These are phyloP conservation scores for Drosophila subsilvestris DNA, from an alignment of 2,888 invertebrate genomes.

Conservation along the genomic window DNA sequence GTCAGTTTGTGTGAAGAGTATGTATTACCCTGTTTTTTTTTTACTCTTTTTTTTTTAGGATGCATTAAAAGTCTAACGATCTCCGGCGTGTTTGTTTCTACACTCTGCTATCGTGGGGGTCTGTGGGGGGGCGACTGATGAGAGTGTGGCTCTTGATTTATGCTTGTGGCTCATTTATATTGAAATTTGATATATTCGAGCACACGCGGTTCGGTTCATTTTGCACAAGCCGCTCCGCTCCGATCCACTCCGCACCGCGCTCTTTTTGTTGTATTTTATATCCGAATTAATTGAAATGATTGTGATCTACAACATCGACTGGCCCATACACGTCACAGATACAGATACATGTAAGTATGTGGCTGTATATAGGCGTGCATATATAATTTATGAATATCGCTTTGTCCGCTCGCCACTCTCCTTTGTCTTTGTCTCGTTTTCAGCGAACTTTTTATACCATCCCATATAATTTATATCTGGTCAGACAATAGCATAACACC, in stretches of 20 bases:
- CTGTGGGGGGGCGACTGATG: conserved; percentile 6
- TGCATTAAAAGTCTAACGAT: conserved; percentile 56
- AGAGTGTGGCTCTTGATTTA: conserved; percentile 65
- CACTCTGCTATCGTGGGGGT: conserved; percentile 50
- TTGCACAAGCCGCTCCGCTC: conserved; percentile 67
- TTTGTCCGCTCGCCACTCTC: conserved; percentile 55
- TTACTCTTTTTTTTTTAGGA: conserved; percentile 40
- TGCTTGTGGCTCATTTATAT: conserved; percentile 73
- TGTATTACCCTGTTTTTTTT: conserved; percentile 1
- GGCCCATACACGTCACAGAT: conserved; percentile 32
- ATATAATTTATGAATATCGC: conserved; percentile 65
- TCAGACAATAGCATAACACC: conserved; percentile 68
- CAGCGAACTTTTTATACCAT: conserved; percentile 49
- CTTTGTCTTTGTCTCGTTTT: conserved; percentile 63
- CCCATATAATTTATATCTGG: conserved; percentile 64
- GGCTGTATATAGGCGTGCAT: conserved; percentile 37
- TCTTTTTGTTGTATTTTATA: conserved; percentile 68
- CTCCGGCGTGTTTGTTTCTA: conserved; percentile 52
- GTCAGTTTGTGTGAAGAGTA: conserved; percentile 12
- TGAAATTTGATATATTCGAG: conserved; percentile 78
- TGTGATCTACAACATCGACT: conserved; percentile 75
- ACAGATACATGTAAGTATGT: conserved; percentile 21
- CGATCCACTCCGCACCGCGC: conserved; percentile 41
- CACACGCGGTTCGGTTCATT: conserved; percentile 61
- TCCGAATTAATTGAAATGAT: conserved; percentile 78